A percentile compares a stretch with the other conserved stretches of the same genome.
phyloP scores from a whole-genome alignment of 2,797 vertebrate genomes.

The Galaxias olidus region DNA sequence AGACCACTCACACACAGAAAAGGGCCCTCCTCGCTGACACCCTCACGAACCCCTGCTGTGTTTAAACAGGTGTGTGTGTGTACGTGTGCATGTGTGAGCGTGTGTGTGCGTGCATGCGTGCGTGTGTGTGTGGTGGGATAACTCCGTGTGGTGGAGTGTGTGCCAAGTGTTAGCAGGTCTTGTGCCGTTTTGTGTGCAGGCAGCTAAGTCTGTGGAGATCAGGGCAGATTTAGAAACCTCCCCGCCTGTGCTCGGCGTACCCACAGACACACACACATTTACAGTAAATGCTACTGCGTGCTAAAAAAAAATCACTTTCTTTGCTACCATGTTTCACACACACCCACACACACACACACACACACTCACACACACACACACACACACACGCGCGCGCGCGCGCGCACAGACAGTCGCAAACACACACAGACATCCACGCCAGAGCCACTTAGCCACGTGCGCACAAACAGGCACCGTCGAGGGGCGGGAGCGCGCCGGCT shows the following conservation, averaged over 20 bases:
- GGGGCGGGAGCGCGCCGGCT: too few relatives aligned
- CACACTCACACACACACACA: constrained; percentile 24
- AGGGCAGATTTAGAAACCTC: constrained; percentile 36
- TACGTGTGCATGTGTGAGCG: too few relatives aligned
- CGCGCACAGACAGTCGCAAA: constrained; percentile 22
- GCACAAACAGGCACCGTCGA: constrained; percentile 15
- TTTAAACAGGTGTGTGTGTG: too few relatives aligned
- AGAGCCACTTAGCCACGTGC: neutral
- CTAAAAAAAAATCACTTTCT: too few relatives aligned
- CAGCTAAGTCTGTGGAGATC: constrained; percentile 42
- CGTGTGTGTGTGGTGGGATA: neutral
- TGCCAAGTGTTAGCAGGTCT: constrained; percentile 38
- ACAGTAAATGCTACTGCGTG: neutral
- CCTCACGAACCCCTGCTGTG: too few relatives aligned
- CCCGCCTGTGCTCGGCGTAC: constrained; percentile 12
- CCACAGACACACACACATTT: constrained; percentile 10
- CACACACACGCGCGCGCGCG: constrained; percentile 18
- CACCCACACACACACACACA: neutral
- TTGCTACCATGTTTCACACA: neutral
- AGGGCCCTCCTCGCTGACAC: too few relatives aligned
- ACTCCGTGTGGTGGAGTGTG: constrained; percentile 12
- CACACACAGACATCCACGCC: constrained; percentile 17
- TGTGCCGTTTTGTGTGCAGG: constrained; percentile 15
- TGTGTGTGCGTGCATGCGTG: constrained; percentile 9
- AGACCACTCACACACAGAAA: neutral